Conservation (phyloP, 2,113 vertebrate genomes). For the Lagopus leucura region DNA sequence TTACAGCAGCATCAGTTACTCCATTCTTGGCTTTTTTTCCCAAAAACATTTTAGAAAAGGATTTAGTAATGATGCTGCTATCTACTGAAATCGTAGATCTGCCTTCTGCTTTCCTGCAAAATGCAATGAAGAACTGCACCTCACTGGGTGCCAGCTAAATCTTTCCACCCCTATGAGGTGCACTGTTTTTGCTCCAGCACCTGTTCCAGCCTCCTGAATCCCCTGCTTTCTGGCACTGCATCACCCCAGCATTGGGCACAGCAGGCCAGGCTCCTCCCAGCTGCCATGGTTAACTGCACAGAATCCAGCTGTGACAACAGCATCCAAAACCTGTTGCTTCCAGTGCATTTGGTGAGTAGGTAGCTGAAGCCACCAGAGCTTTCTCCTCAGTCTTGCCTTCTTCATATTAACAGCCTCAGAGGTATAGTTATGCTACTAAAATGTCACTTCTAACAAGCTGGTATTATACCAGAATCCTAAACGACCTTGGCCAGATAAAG, state of each 20-base stretch:
- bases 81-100: neutral
- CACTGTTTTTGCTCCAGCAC: neutral
- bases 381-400: neutral
- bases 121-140: neutral
- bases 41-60: neutral
- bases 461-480: neutral
- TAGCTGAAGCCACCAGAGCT: neutral
- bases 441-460: neutral
- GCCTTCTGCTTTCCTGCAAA: neutral
- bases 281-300: no score
- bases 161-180: neutral
- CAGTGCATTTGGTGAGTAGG: neutral
- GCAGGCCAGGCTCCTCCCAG: neutral
- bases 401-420: neutral
- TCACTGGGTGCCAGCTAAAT: neutral
- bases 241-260: neutral
- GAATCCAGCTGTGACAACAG: neutral
- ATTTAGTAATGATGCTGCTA: neutral
- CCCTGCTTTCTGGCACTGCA: neutral
- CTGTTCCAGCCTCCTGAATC: neutral
- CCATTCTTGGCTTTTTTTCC: neutral
- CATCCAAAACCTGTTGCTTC: neutral
- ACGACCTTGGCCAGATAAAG: neutral
- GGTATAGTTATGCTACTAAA: neutral
- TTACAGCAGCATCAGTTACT: neutral